phyloP scores from a whole-genome alignment of 1,140 invertebrate species.

The Caenorhabditis tropicalis region DNA sequence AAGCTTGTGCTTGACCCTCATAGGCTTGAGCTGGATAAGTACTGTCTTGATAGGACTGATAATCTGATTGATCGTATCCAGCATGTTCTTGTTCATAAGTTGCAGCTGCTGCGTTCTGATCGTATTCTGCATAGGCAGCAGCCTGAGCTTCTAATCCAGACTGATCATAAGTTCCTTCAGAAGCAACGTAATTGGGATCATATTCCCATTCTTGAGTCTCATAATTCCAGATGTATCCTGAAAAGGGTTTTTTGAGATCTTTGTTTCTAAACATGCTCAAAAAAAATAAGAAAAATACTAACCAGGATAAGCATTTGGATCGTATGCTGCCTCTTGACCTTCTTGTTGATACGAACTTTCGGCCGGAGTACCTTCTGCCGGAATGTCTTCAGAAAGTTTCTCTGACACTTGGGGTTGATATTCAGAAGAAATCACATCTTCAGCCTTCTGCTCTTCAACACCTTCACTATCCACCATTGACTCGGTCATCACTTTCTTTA shows the following conservation, averaged over 20 bases:
- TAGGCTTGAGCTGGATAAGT: background rate
- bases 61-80: background rate
- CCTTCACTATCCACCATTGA: background rate
- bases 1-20: background rate
- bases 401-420: background rate
- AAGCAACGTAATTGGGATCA: slow-evolving; percentile 43
- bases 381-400: background rate
- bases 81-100: slow-evolving; percentile 9
- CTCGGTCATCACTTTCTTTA: background rate
- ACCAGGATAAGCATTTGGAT: slow-evolving; percentile 51
- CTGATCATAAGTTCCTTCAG: background rate
- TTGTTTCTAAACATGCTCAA: background rate
- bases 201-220: slow-evolving; percentile 53
- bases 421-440: background rate
- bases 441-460: background rate
- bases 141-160: slow-evolving; percentile 5
- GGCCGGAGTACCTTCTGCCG: background rate
- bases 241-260: background rate
- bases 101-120: background rate
- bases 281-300: background rate
- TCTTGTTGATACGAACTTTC: background rate
- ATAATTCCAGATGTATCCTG: slow-evolving; percentile 56
- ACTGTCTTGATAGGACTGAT: background rate
- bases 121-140: slow-evolving; percentile 8
- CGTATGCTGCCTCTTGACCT: slow-evolving; percentile 9